Evolutionary conservation across 2,797 vertebrate genomes (phyloP).

Genomic region (Microctenopoma lineatum): DNA sequence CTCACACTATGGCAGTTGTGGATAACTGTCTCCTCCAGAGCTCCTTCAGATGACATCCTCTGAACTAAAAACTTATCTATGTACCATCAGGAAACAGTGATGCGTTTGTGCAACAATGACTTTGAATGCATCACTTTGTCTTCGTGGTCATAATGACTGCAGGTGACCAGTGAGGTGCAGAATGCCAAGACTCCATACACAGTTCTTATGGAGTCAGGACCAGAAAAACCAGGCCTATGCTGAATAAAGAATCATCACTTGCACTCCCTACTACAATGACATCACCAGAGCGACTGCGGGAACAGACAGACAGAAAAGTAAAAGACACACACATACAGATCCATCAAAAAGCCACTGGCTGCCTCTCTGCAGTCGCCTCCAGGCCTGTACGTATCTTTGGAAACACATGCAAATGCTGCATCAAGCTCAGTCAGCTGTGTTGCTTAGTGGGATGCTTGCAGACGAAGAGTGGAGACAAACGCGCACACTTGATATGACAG

Average conservation of each 20-base stretch:
- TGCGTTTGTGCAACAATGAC: conserved; percentile 27
- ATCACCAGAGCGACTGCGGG: conserved; percentile 57
- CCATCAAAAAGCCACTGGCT: conserved; percentile 29
- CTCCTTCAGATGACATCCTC: too few species aligned
- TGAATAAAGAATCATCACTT: conserved; percentile 68
- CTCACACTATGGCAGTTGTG: too few species aligned
- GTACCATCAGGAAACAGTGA: background rate
- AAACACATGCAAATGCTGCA: conserved; percentile 29
- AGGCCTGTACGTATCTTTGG: conserved; percentile 36
- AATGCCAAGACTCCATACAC: conserved; percentile 40
- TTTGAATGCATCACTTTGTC: conserved; percentile 33
- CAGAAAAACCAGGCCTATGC: conserved; percentile 61
- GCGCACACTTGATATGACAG: conserved; percentile 15
- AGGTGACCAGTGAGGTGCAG: conserved; percentile 35
- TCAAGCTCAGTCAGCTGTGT: conserved; percentile 23
- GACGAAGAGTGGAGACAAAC: background rate
- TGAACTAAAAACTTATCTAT: too few species aligned
- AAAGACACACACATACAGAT: conserved; percentile 10
- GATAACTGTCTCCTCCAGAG: too few species aligned
- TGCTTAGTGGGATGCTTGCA: background rate
- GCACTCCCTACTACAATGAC: conserved; percentile 54
- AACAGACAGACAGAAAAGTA: conserved; percentile 40
- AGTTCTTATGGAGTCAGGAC: conserved; percentile 44
- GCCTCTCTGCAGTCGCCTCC: conserved; percentile 37
- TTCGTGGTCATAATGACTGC: conserved; percentile 38